These are phyloP conservation scores for Alaudala cheleensis DNA, from an alignment of 2,113 vertebrate genomes.

Conservation along the genomic window DNA sequence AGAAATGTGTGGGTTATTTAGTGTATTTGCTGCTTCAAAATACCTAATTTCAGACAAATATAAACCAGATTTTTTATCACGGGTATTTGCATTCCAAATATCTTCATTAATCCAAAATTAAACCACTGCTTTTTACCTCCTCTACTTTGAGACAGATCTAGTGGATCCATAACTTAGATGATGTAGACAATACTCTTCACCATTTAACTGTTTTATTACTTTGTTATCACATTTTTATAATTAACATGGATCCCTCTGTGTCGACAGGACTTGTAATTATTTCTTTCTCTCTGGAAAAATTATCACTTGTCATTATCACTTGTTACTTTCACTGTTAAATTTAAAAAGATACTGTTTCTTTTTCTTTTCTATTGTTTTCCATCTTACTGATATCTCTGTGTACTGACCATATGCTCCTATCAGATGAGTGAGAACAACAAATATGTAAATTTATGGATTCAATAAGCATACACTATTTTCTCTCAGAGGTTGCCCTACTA, in stretches of 20 bases:
- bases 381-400: not conserved
- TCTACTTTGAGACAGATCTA: slow-evolving; percentile 14
- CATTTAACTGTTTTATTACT: slow-evolving; percentile 6
- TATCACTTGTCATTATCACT: not conserved
- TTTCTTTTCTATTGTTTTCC: not conserved
- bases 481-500: not conserved
- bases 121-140: not conserved
- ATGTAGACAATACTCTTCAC: slow-evolving; percentile 9
- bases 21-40: not conserved
- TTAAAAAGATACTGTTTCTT: not conserved
- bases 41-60: not conserved
- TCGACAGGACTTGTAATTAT: not conserved
- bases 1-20: not conserved
- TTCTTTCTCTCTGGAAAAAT: slow-evolving; percentile 19
- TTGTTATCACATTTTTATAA: slow-evolving; percentile 33
- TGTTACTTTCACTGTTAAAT: not conserved
- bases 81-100: not conserved
- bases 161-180: not conserved
- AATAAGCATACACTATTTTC: not conserved
- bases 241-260: not conserved
- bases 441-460: not conserved
- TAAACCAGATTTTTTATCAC: not conserved
- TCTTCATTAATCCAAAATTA: slow-evolving; percentile 23
- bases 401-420: not conserved
- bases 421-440: not conserved